phyloP scores from a whole-genome alignment of 92 coral and sea anemone genomes.

The Micromussa lordhowensis region DNA sequence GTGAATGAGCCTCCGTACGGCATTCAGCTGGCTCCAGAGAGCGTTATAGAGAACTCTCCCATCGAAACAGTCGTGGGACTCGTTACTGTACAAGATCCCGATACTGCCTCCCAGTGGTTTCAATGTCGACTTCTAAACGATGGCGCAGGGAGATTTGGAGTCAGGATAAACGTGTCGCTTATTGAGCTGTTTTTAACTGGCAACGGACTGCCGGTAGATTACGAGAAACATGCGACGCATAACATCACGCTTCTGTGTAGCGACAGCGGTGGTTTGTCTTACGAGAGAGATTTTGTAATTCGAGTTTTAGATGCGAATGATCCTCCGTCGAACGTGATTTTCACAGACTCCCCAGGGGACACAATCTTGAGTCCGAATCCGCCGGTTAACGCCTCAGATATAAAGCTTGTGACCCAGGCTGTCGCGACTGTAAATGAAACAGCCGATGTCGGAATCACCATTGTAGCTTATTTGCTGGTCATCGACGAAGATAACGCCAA shows the following conservation, averaged over 20 bases:
- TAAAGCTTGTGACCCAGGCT: slow-evolving; percentile 54
- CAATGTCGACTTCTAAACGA: slow-evolving; percentile 62
- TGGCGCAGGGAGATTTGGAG: slow-evolving; percentile 71
- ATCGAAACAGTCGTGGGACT: slow-evolving; percentile 61
- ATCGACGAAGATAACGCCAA: slow-evolving; percentile 66
- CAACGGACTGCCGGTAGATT: slow-evolving; percentile 66
- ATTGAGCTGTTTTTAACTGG: slow-evolving; percentile 59
- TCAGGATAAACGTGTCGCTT: slow-evolving; percentile 33
- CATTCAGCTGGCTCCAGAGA: slow-evolving; percentile 51
- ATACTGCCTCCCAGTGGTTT: slow-evolving; percentile 58
- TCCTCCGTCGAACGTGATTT: slow-evolving; percentile 61
- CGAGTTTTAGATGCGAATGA: slow-evolving; percentile 70
- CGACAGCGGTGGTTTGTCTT: slow-evolving; percentile 68
- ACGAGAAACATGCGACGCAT: slow-evolving; percentile 64
- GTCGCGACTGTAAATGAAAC: slow-evolving; percentile 76
- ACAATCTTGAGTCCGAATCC: slow-evolving; percentile 69
- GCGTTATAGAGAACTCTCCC: slow-evolving; percentile 68
- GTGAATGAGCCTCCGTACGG: slow-evolving; percentile 68
- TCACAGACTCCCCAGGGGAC: slow-evolving; percentile 70
- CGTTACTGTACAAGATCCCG: slow-evolving; percentile 72
- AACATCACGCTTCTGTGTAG: slow-evolving; percentile 58
- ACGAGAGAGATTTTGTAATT: slow-evolving; percentile 48
- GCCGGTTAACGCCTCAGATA: slow-evolving; percentile 48
- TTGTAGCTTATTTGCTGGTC: slow-evolving; percentile 71
- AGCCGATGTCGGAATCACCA: slow-evolving; percentile 67